These are phyloP conservation scores for Tiphia femorata DNA, from an alignment of 2,888 invertebrate species.

Conservation along the genomic window DNA sequence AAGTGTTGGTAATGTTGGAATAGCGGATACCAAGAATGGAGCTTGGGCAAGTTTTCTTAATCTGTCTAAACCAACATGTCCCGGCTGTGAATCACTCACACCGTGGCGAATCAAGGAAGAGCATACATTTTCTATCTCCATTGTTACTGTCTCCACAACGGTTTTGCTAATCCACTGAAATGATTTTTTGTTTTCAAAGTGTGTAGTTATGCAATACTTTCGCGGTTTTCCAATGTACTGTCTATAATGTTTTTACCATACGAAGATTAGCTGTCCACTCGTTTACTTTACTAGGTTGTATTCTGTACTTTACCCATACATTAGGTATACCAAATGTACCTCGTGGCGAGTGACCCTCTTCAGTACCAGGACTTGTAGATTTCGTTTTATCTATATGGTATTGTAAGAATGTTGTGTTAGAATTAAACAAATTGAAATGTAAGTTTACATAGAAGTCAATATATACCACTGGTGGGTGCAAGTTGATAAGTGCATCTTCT, in stretches of 20 bases:
- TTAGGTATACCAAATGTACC: conserved; percentile 67
- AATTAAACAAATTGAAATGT: conserved; percentile 1
- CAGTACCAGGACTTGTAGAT: conserved; percentile 65
- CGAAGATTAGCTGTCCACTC: conserved; percentile 85
- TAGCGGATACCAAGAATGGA: conserved; percentile 68
- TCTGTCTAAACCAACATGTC: conserved; percentile 79
- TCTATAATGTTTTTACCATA: conserved; percentile 72
- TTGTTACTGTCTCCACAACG: conserved; percentile 80
- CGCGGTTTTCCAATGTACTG: neutral
- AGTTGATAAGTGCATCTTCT: conserved; percentile 73
- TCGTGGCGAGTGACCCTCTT: conserved; percentile 69
- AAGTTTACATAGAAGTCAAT: neutral
- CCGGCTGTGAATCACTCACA: conserved; percentile 76
- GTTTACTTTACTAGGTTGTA: conserved; percentile 78
- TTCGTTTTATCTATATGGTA: conserved; percentile 56
- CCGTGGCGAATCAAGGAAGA: conserved; percentile 79
- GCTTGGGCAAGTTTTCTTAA: conserved; percentile 81
- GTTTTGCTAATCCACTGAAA: conserved; percentile 88
- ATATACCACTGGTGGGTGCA: conserved; percentile 70
- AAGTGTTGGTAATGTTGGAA: conserved; percentile 75
- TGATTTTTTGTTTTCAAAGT: neutral
- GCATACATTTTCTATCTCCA: conserved; percentile 81
- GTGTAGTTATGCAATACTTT: neutral
- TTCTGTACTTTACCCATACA: conserved; percentile 76
- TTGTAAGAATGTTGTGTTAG: conserved; percentile 3